A percentile compares a stretch with the other conserved stretches of the same genome.
Evolutionary conservation across 1,140 invertebrate species (phyloP).

Genomic region (Brachionus angularis): DNA sequence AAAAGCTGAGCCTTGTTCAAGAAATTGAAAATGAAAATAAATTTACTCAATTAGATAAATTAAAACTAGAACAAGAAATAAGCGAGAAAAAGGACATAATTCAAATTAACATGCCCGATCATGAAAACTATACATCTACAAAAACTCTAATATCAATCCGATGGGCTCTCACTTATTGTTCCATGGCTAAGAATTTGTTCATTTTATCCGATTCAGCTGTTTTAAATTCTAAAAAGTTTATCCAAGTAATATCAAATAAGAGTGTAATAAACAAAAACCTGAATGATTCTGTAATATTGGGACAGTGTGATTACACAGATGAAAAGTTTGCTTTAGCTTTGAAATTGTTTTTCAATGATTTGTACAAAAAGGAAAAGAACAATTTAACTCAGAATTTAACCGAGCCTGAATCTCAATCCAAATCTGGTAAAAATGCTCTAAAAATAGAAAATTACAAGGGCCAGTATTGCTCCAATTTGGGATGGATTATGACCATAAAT

Average conservation of each 20-base stretch:
- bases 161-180: constrained; percentile 37
- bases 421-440: not conserved
- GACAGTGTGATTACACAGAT: constrained; percentile 32
- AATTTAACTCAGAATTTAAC: not conserved
- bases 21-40: too few relatives aligned
- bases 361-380: constrained; percentile 10
- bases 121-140: constrained; percentile 20
- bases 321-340: constrained; percentile 37
- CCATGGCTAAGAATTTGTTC: constrained; percentile 2
- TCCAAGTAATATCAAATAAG: not conserved
- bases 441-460: not conserved
- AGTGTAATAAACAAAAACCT: not conserved
- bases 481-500: constrained; percentile 27
- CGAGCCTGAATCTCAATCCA: not conserved
- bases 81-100: not conserved
- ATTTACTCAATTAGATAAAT: too few relatives aligned
- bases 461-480: constrained; percentile 43
- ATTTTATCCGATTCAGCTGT: constrained; percentile 31
- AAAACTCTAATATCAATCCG: constrained; percentile 31
- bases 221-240: constrained; percentile 23
- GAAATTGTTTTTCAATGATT: constrained; percentile 27
- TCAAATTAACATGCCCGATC: constrained; percentile 39
- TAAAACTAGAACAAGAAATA: constrained; percentile 15
- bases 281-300: not conserved
- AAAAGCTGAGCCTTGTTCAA: too few relatives aligned